These are phyloP conservation scores for Lagodon rhomboides DNA, from an alignment of 2,797 vertebrate species.

Conservation along the genomic window DNA sequence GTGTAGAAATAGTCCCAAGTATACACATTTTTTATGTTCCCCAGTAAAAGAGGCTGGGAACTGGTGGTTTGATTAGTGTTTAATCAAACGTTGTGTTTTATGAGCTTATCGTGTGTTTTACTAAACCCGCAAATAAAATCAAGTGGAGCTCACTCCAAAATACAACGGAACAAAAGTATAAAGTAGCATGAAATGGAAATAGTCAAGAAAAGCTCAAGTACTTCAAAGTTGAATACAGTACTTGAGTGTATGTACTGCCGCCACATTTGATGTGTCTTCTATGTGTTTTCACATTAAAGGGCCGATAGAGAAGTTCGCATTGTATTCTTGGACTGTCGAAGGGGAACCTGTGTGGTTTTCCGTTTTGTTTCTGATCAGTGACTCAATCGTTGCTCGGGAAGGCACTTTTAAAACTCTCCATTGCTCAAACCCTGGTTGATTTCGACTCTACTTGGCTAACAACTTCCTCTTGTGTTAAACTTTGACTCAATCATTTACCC, in stretches of 20 bases:
- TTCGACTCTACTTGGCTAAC: neutral
- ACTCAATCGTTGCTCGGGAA: slow-evolving; percentile 6
- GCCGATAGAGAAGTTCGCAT: no score
- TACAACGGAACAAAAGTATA: no score
- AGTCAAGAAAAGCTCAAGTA: no score
- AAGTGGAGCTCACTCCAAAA: no score
- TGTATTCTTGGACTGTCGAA: neutral
- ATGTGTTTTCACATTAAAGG: neutral
- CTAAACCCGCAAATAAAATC: no score
- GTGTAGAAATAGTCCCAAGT: no score
- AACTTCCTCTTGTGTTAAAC: neutral
- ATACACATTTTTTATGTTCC: no score
- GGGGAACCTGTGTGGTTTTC: neutral
- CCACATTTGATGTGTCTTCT: no score
- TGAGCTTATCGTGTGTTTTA: neutral
- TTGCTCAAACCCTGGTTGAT: neutral
- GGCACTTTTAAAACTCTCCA: neutral
- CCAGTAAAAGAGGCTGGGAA: neutral
- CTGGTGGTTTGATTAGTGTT: neutral
- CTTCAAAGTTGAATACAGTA: no score
- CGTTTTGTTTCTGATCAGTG: neutral
- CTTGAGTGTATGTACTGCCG: no score
- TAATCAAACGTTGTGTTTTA: neutral
- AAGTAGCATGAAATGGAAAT: no score
- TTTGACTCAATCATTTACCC: neutral